phyloP scores from a whole-genome alignment of 1,140 invertebrate species.

The Paralvinella palmiformis region DNA sequence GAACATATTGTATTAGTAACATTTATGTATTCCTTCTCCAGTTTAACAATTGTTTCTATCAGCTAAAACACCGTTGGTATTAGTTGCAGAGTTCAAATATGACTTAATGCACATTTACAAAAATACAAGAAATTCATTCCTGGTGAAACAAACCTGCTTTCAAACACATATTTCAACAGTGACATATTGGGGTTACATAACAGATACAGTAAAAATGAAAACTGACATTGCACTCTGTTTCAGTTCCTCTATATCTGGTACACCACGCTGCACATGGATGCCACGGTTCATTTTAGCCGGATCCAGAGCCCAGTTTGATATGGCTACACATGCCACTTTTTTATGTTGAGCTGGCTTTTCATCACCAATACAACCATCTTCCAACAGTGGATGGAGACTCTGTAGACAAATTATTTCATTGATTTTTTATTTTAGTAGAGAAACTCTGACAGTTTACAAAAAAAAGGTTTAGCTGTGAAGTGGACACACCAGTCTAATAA shows the following conservation, averaged over 20 bases:
- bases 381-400: slow-evolving; percentile 38
- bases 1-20: background rate
- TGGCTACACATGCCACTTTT: slow-evolving; percentile 44
- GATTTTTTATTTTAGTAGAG: too few species aligned
- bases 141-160: too few species aligned
- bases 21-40: too few species aligned
- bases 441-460: too few species aligned
- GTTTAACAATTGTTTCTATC: too few species aligned
- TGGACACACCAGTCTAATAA: background rate
- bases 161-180: too few species aligned
- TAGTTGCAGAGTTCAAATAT: too few species aligned
- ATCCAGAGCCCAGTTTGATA: slow-evolving; percentile 46
- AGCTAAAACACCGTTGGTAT: too few species aligned
- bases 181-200: too few species aligned
- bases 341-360: slow-evolving; percentile 28
- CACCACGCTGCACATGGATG: slow-evolving; percentile 37
- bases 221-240: slow-evolving; percentile 31
- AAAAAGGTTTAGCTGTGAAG: background rate
- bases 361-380: slow-evolving; percentile 36
- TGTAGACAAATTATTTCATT: too few species aligned
- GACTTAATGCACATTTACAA: too few species aligned
- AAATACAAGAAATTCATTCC: too few species aligned
- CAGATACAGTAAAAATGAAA: background rate
- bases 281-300: slow-evolving; percentile 44
- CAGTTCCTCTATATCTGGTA: slow-evolving; percentile 36